Percentiles rank a stretch among this genome's conserved stretches.
Evolutionary conservation across 2,888 invertebrate genomes (phyloP).

Genomic region (Yponomeuta evonymella): DNA sequence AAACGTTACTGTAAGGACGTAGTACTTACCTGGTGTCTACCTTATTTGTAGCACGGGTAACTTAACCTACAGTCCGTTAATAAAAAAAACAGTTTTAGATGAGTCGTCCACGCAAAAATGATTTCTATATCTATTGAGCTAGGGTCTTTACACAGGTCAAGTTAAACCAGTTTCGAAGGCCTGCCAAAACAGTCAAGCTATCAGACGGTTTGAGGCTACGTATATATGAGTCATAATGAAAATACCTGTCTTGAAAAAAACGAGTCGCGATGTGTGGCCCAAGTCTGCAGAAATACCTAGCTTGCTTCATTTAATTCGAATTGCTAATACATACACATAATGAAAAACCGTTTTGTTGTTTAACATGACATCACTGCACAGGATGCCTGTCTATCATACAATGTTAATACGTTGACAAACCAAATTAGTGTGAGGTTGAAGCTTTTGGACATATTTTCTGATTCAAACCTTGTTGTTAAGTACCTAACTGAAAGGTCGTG

Average conservation of each 20-base stretch:
- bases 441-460: no score
- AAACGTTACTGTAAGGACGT: not conserved
- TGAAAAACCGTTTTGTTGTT: not conserved
- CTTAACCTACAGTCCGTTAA: not conserved
- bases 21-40: not conserved
- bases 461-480: no score
- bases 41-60: not conserved
- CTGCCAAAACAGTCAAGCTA: not conserved
- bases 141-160: not conserved
- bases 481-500: no score
- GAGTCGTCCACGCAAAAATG: not conserved
- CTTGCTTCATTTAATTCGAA: not conserved
- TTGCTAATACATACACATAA: not conserved
- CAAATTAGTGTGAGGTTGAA: no score
- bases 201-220: not conserved
- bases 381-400: not conserved
- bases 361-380: constrained; percentile 1
- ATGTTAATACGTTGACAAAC: no score
- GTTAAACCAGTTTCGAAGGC: not conserved
- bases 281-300: not conserved
- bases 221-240: not conserved
- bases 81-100: not conserved
- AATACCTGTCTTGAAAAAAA: not conserved
- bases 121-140: not conserved
- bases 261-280: not conserved